Base-by-base conservation (phyloP, 2,113 vertebrate species). In the Neotragus moschatus region DNA sequence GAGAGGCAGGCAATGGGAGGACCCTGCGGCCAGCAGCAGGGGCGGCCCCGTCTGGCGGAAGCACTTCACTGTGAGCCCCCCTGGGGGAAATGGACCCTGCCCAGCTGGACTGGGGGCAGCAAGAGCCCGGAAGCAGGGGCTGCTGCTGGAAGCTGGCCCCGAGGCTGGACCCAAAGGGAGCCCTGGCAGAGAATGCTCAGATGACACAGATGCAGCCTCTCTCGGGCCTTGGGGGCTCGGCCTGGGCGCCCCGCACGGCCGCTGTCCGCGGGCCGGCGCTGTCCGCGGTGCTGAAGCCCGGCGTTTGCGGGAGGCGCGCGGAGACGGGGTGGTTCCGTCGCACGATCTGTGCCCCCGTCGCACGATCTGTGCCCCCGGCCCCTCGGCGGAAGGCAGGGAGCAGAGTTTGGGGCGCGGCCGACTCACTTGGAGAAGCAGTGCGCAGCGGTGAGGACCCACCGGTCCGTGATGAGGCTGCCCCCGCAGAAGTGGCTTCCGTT, bases 361-460 rank as follows among this genome's bases (percentile, higher is more conserved):
- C n/a, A 2, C 2, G 4, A 25, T 56, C 81, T 28, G 49, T 11
- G 47, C 17, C 58, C 47, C 79, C 23, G 36, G 75, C 61, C 13
- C 13, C 13, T 26, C 16, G 49, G 47, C 56, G 45, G 49, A n/a
- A 21, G 26, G 75, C 17, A 47, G 19, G 36, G 39, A 60, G 94
- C 60, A 66, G 17, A 91, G 28, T 51, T 19, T 30, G 5, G 19
- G 49, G 4, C 1, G 25, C 0, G 6, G 53, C 7, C 2, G 28
- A 98, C 97, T 98, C 84, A 98, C 98, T 94, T 81, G 70, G 91
- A 53, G 93, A 98, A 98, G 95, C 99, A 99, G 63, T 99, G 98
- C 0, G 98, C 98, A 0, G 98, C 98, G 0, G 98, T 98, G 94
- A 99, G 88, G 47, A 99, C 98, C 97, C 98, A 98, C 2, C 84